These are phyloP conservation scores for Etheostoma spectabile DNA, from an alignment of 2,113 vertebrate species.

Conservation along the genomic window DNA sequence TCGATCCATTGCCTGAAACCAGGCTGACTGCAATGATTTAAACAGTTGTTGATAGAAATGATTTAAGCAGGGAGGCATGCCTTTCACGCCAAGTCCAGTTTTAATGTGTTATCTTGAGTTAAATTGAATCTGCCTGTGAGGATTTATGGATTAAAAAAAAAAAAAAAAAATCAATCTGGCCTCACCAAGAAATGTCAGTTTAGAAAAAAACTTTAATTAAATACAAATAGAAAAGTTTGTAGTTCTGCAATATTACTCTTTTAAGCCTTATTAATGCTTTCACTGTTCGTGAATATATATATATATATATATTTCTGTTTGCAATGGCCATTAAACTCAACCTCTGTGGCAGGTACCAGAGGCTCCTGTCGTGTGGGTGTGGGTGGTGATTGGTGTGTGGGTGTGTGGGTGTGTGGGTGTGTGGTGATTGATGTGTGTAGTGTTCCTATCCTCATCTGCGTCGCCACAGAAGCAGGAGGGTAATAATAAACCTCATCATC, in stretches of 20 bases:
- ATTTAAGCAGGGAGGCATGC: constrained; percentile 49
- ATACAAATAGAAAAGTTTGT: neutral
- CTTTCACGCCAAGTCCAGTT: constrained; percentile 54
- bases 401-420: too few relatives aligned
- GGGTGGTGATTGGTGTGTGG: too few relatives aligned
- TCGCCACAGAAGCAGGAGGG: constrained; percentile 36
- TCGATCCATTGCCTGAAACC: constrained; percentile 54
- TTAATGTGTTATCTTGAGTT: constrained; percentile 56
- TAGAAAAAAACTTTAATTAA: constrained; percentile 17
- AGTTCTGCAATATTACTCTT: neutral
- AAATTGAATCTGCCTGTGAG: constrained; percentile 61
- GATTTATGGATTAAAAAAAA: constrained; percentile 25
- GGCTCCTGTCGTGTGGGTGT: constrained; percentile 4
- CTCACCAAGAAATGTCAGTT: constrained; percentile 8
- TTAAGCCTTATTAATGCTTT: neutral
- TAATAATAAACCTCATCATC: constrained; percentile 63
- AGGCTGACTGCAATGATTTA: constrained; percentile 60
- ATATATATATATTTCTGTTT: neutral
- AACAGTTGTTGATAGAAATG: constrained; percentile 63
- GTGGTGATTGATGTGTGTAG: constrained; percentile 33
- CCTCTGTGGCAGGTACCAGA: constrained; percentile 14
- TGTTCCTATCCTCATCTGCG: constrained; percentile 46
- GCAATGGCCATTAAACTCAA: neutral
- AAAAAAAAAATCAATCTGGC: constrained; percentile 4
- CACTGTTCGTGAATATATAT: neutral